Conservation (phyloP, 35 echinoderm and acorn worm species). For the Amphiura filiformis region DNA sequence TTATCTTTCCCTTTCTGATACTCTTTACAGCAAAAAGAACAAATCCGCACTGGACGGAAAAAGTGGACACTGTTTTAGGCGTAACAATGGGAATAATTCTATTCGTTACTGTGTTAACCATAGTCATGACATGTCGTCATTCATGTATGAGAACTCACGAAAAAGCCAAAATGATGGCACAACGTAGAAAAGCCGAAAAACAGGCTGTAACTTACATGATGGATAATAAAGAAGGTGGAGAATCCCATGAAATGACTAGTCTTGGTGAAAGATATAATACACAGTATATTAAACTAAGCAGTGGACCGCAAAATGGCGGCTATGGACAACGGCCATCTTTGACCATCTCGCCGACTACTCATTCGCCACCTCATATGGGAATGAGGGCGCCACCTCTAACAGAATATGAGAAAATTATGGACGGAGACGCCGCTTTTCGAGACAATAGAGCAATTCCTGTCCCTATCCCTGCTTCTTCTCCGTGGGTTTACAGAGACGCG, state of each 20-base stretch:
- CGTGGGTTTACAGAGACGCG: constrained; percentile 12
- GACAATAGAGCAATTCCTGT: neutral
- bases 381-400: constrained; percentile 43
- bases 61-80: constrained; percentile 64
- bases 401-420: constrained; percentile 85
- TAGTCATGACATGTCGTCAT: constrained; percentile 71
- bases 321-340: neutral
- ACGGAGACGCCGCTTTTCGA: constrained; percentile 39
- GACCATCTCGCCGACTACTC: neutral
- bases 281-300: constrained; percentile 24
- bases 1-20: too few relatives aligned
- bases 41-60: constrained; percentile 46
- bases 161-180: constrained; percentile 62
- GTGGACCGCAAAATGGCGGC: neutral
- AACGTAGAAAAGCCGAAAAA: constrained; percentile 38
- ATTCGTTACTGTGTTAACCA: constrained; percentile 54
- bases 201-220: constrained; percentile 74
- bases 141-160: constrained; percentile 76
- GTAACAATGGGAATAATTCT: constrained; percentile 75
- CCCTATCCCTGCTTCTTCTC: neutral
- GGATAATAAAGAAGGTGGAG: constrained; percentile 54
- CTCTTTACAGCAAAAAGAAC: neutral
- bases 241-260: constrained; percentile 48
- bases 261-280: constrained; percentile 44
- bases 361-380: constrained; percentile 20